These are phyloP conservation scores for Scaptomyza hsui DNA, from an alignment of 1,140 invertebrate species.

Conservation along the genomic window DNA sequence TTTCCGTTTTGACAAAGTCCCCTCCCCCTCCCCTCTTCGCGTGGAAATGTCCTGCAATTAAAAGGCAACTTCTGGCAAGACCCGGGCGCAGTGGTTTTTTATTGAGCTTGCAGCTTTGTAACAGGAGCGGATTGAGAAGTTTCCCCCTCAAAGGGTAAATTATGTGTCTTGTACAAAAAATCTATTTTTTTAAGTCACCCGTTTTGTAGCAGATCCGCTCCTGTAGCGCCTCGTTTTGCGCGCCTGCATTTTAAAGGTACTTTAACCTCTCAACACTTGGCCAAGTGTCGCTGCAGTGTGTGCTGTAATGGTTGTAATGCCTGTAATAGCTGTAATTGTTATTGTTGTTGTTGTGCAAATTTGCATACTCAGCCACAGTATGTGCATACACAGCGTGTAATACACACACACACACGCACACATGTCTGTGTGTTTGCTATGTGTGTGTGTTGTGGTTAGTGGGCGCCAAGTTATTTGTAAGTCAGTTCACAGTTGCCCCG, in stretches of 20 bases:
- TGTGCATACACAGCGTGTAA: constrained; percentile 43
- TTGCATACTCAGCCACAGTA: constrained; percentile 37
- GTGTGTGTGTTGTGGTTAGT: constrained; percentile 33
- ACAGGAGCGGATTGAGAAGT: constrained; percentile 28
- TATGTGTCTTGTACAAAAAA: too few relatives aligned
- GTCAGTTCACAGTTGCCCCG: constrained; percentile 31
- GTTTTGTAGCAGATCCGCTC: constrained; percentile 4
- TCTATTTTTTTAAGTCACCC: not conserved
- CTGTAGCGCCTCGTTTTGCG: constrained; percentile 5
- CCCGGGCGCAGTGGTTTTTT: not conserved
- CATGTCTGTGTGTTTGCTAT: constrained; percentile 38
- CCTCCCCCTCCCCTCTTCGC: not conserved
- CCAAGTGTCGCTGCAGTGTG: constrained; percentile 60
- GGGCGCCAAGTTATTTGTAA: constrained; percentile 73
- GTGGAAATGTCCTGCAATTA: constrained; percentile 60
- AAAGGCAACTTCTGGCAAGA: constrained; percentile 57
- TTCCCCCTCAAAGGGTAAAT: too few relatives aligned
- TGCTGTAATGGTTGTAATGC: constrained; percentile 22
- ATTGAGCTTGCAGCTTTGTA: not conserved
- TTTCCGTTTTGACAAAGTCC: constrained; percentile 54
- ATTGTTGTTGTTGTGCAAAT: constrained; percentile 38
- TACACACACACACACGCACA: too few relatives aligned
- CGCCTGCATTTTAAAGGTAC: constrained; percentile 11
- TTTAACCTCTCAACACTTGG: constrained; percentile 40
- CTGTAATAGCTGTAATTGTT: constrained; percentile 42